These are phyloP conservation scores for Camponotus vicinus DNA, from an alignment of 1,140 invertebrate species.

Conservation along the genomic window DNA sequence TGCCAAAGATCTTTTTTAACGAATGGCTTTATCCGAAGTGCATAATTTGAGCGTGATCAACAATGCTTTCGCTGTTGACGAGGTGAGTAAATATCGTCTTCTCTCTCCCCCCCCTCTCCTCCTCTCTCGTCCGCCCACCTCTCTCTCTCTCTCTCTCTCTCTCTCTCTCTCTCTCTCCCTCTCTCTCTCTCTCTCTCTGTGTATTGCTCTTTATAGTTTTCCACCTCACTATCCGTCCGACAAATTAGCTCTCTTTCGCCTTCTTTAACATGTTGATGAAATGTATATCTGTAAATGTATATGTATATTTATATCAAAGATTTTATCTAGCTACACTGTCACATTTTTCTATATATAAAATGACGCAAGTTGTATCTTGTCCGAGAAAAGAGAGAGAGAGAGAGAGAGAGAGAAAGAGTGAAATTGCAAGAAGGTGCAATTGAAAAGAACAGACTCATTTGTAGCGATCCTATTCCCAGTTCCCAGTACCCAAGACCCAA, in stretches of 20 bases:
- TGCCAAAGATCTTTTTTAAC: slow-evolving; percentile 71
- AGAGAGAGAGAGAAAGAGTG: background rate
- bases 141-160: background rate
- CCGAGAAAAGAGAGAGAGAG: background rate
- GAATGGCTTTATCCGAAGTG: slow-evolving; percentile 84
- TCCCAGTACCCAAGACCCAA: too few species aligned
- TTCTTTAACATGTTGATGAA: too few species aligned
- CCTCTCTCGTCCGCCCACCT: background rate
- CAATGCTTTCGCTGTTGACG: slow-evolving; percentile 80
- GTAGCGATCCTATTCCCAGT: too few species aligned
- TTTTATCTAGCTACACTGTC: too few species aligned
- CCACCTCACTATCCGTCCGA: too few species aligned
- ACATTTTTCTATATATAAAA: too few species aligned
- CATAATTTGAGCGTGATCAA: slow-evolving; percentile 82
- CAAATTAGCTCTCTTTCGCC: too few species aligned
- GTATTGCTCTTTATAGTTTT: too few species aligned
- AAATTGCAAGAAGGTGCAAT: background rate
- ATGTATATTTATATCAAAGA: too few species aligned
- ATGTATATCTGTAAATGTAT: too few species aligned
- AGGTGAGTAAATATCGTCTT: slow-evolving; percentile 71
- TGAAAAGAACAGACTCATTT: background rate
- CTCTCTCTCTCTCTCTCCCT: background rate
- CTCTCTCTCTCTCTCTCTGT: background rate
- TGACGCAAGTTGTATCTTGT: background rate
- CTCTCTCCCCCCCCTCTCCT: background rate